Evolutionary conservation across 2,888 invertebrate genomes (phyloP), one percentile per base, ranked within the genome.

Genomic region (Callinectes sapidus): DNA sequence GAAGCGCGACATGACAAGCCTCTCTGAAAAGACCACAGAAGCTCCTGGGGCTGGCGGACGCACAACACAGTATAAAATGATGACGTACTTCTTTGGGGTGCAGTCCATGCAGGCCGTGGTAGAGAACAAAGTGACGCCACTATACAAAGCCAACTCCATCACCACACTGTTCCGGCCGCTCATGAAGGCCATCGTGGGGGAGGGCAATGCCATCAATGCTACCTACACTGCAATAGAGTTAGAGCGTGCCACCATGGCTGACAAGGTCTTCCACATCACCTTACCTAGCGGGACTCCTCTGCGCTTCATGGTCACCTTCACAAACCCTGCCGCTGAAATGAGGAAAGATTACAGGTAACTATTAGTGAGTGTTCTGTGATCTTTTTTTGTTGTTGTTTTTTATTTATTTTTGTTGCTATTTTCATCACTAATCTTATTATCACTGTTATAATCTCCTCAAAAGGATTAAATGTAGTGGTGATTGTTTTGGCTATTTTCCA

Each of bases 161-260:
- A 86, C 35, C 35, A 54, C 54, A 14, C 77, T 86, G 71, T 93
- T 54, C 87, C 85, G 93, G 42, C 93, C 93, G 18, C 90, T 93
- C 8, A 93, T 93, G 93, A 93, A 93, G 28, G 93, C 93, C 48
- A 85, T 93, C 1, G 87, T 91, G 23, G 66, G 89, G 2, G 93
- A 93, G 32, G 90, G 93, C 6, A 48, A 42, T 18, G 85, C 87
- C n/a, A 48, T 93, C 16, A 89, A 89, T n/a, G 86, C 91, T 14
- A 42, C 90, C 28, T 54, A 90, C 18, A 18, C 61, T 23, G 77
- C 89, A 3, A 87, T 93, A 39, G 91, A 91, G 48, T 55, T 66
- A 32, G 93, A 91, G 42, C 55, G 90, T 10, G n/a, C 85, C 14
- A 35, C 54, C 35, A 89, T 93, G 81, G 55, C 85, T 10, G 86